A percentile compares a stretch with the other conserved stretches of the same genome.
Conservation (phyloP, 2,797 vertebrate genomes). For the Loriculus beryllinus region DNA sequence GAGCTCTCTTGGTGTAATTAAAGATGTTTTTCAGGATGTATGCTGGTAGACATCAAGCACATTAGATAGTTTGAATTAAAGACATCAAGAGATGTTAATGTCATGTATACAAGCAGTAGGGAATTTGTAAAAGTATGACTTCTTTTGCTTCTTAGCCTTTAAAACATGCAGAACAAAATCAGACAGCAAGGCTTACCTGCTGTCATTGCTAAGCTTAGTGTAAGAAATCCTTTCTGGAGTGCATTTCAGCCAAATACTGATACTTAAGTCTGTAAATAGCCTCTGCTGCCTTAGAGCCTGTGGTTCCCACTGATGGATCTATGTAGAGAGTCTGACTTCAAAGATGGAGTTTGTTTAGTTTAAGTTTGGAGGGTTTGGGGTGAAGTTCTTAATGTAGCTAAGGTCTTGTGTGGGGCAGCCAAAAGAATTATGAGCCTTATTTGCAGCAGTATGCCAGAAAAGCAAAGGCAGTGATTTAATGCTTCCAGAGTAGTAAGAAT, state of each 20-base stretch:
- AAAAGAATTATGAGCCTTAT: background rate
- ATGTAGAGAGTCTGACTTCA: background rate
- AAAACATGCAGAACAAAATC: background rate
- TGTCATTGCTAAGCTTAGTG: background rate
- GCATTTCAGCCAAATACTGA: background rate
- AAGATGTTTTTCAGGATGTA: background rate
- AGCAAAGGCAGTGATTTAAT: slow-evolving; percentile 10
- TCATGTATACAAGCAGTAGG: background rate
- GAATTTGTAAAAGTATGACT: background rate
- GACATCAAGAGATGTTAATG: background rate
- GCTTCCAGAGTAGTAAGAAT: background rate
- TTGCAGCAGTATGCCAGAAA: background rate
- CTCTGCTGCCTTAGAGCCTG: background rate
- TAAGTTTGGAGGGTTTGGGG: background rate
- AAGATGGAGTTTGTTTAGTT: background rate
- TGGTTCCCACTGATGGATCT: background rate
- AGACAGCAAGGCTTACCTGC: background rate
- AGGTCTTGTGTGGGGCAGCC: background rate
- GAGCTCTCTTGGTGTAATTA: background rate
- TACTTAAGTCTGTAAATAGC: background rate
- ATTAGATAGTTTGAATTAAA: background rate
- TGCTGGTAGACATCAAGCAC: background rate
- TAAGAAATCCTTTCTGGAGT: background rate
- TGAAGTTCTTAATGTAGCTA: slow-evolving; percentile 4
- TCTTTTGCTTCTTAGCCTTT: background rate